Base-by-base conservation (phyloP, 2,797 vertebrate species). In the Paratrypauchen microcephalus region DNA sequence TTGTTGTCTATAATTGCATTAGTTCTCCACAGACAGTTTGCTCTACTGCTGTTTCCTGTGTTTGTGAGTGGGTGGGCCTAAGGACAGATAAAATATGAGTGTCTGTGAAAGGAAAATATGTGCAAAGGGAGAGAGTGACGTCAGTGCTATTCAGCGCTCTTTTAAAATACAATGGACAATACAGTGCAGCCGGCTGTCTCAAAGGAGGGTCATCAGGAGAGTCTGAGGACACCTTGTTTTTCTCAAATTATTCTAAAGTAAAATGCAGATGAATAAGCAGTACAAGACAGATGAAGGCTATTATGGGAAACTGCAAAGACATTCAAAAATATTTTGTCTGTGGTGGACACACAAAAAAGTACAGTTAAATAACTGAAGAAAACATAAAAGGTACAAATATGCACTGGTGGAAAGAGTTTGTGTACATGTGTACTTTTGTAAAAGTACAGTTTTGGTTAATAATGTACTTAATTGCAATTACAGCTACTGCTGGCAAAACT, bases 41-140 rank as follows among this genome's bases (percentile, higher is more conserved):
- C 41, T 26, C 16, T 18, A 39, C 26, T 30, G 47, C 36, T 48
- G 47, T 30, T 65, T 65, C 63, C 63, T 65, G 21, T 50, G 63
- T 65, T 65, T 65, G 63, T 65, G 23, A 30, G 63, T 50, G 45
- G 65, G 30, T 5, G 9, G 26, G 11, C 4, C 15, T 19, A 50
- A 50, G 30, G 63, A 65, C 63, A n/a, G 63, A 65, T 65, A 28
- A 65, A 65, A 24, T 48, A 19, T 28, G 15, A 18, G 62, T 64
- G 45, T 64, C 62, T 64, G 18, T 47, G 45, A 65, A 65, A 65
- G 45, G 26, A 65, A 50, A 65, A 65, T 50, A 50, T 52, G 47
- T 65, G 24, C 63, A 65, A 65, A 48, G 45, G 63, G 63, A 65
- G 24, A 50, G 24, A 1, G 26, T 65, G 63, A 65, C 63, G 23